phyloP scores from a whole-genome alignment of 2,888 invertebrate genomes.

The Pardosa pseudoannulata region DNA sequence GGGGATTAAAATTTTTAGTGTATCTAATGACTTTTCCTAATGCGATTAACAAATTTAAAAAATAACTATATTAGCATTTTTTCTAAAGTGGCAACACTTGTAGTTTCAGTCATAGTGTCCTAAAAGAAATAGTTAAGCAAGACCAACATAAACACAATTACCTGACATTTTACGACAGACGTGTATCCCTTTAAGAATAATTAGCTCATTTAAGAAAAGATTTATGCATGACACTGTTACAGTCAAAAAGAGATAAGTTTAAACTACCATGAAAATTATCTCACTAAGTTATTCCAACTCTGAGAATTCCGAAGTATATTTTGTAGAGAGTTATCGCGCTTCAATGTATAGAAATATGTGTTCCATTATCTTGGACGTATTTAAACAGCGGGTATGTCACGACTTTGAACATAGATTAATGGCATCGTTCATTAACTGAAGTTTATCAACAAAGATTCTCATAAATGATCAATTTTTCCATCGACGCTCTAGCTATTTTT shows the following conservation, averaged over 20 bases:
- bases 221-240: background rate
- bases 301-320: background rate
- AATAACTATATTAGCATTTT: no score
- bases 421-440: conserved; percentile 12
- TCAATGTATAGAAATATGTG: background rate
- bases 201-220: conserved; percentile 2
- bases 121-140: background rate
- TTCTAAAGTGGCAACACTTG: background rate
- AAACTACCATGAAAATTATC: background rate
- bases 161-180: background rate
- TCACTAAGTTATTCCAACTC: background rate
- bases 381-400: conserved; percentile 6
- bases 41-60: no score
- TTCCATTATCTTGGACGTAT: background rate
- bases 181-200: background rate
- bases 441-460: conserved; percentile 19
- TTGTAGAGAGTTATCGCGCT: background rate
- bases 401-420: conserved; percentile 6
- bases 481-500: background rate
- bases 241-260: conserved; percentile 1
- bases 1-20: no score
- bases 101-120: background rate
- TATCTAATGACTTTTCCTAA: no score
- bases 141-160: background rate
- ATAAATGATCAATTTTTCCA: conserved; percentile 34